Conservation (phyloP, 1,140 invertebrate genomes). For the Brachionus sp. region DNA sequence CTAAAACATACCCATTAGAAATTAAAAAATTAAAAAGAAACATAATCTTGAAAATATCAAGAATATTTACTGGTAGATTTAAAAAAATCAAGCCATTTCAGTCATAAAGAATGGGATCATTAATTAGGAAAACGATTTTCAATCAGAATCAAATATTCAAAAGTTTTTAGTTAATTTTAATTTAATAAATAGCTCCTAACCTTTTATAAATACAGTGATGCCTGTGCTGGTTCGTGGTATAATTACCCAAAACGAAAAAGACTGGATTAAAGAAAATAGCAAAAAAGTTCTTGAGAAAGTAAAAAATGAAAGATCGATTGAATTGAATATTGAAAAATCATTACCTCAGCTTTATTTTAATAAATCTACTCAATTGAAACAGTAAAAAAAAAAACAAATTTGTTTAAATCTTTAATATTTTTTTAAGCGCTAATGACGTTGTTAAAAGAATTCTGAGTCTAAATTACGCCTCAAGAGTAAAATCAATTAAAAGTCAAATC, state of each 20-base stretch:
- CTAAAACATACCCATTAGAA: too few species aligned
- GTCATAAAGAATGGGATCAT: too few species aligned
- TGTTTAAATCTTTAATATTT: background rate
- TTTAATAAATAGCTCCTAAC: too few species aligned
- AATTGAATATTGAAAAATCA: background rate
- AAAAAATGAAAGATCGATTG: background rate
- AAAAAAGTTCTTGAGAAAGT: background rate
- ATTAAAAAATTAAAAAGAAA: too few species aligned
- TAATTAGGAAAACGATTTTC: too few species aligned
- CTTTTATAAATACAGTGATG: background rate
- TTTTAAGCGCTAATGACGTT: conserved; percentile 4
- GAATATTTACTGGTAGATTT: too few species aligned
- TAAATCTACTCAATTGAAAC: background rate
- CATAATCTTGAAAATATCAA: too few species aligned
- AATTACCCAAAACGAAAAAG: conserved; percentile 25
- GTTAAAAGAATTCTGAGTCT: conserved; percentile 22
- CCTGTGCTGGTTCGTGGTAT: background rate
- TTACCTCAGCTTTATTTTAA: background rate
- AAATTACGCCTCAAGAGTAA: background rate
- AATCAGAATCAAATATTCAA: too few species aligned
- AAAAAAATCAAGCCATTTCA: too few species aligned
- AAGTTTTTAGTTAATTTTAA: too few species aligned
- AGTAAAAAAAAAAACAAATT: background rate
- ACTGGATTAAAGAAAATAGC: conserved; percentile 28
- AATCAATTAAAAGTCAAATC: background rate